These are phyloP conservation scores for Eristalis tenax DNA, from an alignment of 2,888 invertebrate species.

Conservation along the genomic window DNA sequence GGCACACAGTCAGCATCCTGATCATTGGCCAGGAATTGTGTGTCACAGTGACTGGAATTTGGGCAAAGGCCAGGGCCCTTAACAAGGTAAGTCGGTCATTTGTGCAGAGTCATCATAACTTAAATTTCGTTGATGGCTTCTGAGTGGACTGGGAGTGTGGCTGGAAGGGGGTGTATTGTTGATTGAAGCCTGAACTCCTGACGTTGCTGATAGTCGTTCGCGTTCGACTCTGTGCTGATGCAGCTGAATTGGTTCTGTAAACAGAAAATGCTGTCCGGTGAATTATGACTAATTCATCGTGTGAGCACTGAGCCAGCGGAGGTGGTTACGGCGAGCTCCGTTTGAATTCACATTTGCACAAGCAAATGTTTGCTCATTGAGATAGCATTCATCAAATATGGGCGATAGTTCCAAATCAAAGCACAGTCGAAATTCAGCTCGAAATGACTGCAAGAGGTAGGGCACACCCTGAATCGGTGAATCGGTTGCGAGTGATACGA, in stretches of 20 bases:
- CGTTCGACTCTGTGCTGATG: constrained; percentile 34
- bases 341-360: constrained; percentile 7
- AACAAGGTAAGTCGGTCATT: constrained; percentile 58
- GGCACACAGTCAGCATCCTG: constrained; percentile 20
- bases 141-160: neutral
- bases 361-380: neutral
- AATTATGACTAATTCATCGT: constrained; percentile 19
- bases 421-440: neutral
- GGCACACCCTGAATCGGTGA: no score
- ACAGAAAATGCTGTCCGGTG: constrained; percentile 38
- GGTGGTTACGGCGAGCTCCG: neutral
- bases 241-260: constrained; percentile 17
- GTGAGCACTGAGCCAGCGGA: neutral
- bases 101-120: constrained; percentile 57
- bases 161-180: constrained; percentile 11
- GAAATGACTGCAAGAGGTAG: no score
- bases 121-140: constrained; percentile 43
- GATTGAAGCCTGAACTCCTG: constrained; percentile 41
- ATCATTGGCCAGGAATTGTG: neutral
- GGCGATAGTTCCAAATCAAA: neutral
- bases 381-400: constrained; percentile 18
- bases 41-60: neutral
- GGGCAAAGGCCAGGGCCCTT: constrained; percentile 36
- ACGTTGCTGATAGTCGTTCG: constrained; percentile 8
- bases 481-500: no score